Base-by-base conservation (phyloP, 2,888 invertebrate genomes). In the Eurois occulta region DNA sequence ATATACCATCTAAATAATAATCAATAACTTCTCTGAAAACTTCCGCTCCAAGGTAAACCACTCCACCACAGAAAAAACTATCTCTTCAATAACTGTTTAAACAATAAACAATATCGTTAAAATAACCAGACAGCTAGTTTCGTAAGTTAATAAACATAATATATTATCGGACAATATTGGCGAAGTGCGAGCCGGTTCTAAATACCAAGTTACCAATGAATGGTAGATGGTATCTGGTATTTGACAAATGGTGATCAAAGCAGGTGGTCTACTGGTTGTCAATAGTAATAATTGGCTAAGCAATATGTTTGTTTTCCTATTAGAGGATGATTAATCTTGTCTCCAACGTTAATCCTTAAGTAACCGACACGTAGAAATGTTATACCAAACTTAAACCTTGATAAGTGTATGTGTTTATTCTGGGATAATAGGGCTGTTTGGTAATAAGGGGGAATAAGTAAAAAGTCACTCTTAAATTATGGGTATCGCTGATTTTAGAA, bases 171-270 rank as follows among this genome's bases (percentile, higher is more conserved):
- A 84, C 78, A 68, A 32, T 75, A 73, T 70, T 69, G 78, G 62
- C 38, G 74, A 69, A 78, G 75, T 75, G 75, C 74, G 52, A 46
- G 80, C 84, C 75, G 80, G 84, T 84, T 84, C 62, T 69, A 75
- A 85, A 85, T 78, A 83, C 72, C 76, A 78, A 77, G 41, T 41
- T 72, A 85, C 75, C 72, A 78, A 78, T 32, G 64, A 66, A 80
- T 83, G 72, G 55, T 80, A 80, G 87, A 87, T 87, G n/a, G 41
- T 80, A 87, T 87, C 87, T 69, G 24, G 16, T 71, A 32, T 77
- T 77, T 84, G 87, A 87, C 87, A 87, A 86, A 87, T 87, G 77
- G 62, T 79, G 62, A 65, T 52, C 78, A 11, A 41, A 43, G 80
- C 87, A 87, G 85, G 87, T 87, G 85, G 77, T 81, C 73, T 77